These are phyloP conservation scores for Dufourea novaeangliae DNA, from an alignment of 1,140 invertebrate species.

Conservation along the genomic window DNA sequence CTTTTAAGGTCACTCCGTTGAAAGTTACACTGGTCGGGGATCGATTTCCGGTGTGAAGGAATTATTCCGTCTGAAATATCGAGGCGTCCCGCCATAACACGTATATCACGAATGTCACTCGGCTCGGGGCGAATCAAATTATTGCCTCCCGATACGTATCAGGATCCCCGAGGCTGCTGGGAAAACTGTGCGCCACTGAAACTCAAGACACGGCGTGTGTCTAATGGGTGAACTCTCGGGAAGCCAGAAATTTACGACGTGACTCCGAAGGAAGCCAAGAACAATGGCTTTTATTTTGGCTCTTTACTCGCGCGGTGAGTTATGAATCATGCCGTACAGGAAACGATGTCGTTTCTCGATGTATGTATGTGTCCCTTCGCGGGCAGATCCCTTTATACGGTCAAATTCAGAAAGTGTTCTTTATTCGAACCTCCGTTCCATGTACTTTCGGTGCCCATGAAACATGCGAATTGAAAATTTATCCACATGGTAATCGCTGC, in stretches of 20 bases:
- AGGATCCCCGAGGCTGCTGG: not conserved
- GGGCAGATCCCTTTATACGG: not conserved
- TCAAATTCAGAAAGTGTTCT: not conserved
- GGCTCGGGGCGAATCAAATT: constrained; percentile 21
- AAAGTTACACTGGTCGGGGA: not conserved
- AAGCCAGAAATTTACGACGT: constrained; percentile 38
- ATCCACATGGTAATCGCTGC: too few species aligned
- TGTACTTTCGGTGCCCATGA: too few species aligned
- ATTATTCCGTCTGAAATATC: not conserved
- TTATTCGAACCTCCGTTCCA: too few species aligned
- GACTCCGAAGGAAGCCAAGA: constrained; percentile 28
- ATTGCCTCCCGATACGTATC: constrained; percentile 7
- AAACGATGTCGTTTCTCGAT: constrained; percentile 34
- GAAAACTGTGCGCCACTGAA: not conserved
- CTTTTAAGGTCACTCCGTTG: not conserved
- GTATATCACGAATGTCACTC: not conserved
- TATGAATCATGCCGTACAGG: constrained; percentile 27
- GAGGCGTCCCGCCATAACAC: not conserved
- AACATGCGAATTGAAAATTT: too few species aligned
- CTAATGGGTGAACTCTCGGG: constrained; percentile 45
- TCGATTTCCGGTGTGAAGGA: not conserved
- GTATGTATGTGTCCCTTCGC: constrained; percentile 9
- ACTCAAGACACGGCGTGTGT: constrained; percentile 11
- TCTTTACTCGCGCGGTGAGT: constrained; percentile 24
- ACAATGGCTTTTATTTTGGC: constrained; percentile 48